Evolutionary conservation across 1,140 invertebrate genomes (phyloP), one percentile per base, ranked within the genome.

Genomic region (Nasonia giraulti): DNA sequence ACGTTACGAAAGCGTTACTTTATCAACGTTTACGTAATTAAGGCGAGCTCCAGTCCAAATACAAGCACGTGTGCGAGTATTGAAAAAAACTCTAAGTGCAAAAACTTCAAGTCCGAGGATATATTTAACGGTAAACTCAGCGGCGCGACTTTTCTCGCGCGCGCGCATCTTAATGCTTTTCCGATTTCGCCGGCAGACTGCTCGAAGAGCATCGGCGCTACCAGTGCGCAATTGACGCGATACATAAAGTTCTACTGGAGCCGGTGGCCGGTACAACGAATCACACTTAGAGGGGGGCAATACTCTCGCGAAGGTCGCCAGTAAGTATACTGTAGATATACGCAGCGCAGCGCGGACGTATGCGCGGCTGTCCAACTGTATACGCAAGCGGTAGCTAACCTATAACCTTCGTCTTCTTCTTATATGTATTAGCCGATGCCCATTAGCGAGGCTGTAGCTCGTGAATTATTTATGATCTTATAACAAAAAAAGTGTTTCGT

Each of bases 241-340:
- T 88, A 90, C 89, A 91, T 89, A 91, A 91, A 75, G 86, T 85
- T 86, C 83, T 62, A 8, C 75, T 5, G 75, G 33, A 23, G 75
- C 20, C 50, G 11, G 66, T 47, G 82, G 87, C 87, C 86, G 87
- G 79, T 91, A 92, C 91, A 92, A 83, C 90, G 89, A 92, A 92
- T 87, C 86, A 91, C 91, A 92, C 91, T 92, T 92, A 92, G 90
- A 86, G 88, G 68, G 23, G 55, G 78, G 69, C n/a, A 20, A 82
- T 47, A 73, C 68, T 73, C 68, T 12, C 23, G 55, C n/a, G 31
- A 68, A 77, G 55, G 82, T 77, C 55, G 62, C 74, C 8, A n/a
- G 55, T 5, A 20, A 7, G 20, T 7, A 7, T 71, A 71, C 68
- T 71, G 33, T 71, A 71, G 68, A 71, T 71, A 71, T 71, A 33